A percentile compares a stretch with the other conserved stretches of the same genome.
Conservation (phyloP, 2,113 vertebrate species). For the Stercorarius parasiticus region DNA sequence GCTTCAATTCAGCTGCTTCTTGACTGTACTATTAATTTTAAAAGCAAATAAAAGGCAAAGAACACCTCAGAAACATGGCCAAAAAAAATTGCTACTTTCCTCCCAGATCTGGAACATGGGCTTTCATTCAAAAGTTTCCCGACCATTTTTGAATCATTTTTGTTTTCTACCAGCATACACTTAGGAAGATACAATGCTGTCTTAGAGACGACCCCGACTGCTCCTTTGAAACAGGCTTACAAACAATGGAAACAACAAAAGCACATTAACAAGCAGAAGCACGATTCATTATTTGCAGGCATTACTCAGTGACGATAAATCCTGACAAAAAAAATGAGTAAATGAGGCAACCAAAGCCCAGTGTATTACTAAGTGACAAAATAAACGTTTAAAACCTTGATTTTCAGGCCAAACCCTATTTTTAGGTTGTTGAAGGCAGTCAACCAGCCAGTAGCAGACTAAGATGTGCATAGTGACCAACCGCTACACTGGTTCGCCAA, state of each 20-base stretch:
- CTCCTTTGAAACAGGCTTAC: slow-evolving; percentile 1
- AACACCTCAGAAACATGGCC: not conserved
- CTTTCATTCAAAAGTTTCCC: not conserved
- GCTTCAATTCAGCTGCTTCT: not conserved
- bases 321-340: not conserved
- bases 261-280: slow-evolving; percentile 17
- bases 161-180: not conserved
- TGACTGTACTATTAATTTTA: not conserved
- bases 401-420: not conserved
- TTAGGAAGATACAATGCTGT: not conserved
- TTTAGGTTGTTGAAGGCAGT: not conserved
- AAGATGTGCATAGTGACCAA: not conserved
- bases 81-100: not conserved
- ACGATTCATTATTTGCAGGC: not conserved
- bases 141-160: not conserved
- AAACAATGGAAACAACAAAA: slow-evolving; percentile 25
- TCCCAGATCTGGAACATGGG: not conserved
- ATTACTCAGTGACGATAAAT: not conserved
- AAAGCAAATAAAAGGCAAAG: not conserved
- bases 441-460: not conserved
- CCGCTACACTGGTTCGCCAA: fast-evolving
- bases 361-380: not conserved
- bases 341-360: not conserved
- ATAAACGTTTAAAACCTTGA: slow-evolving; percentile 11
- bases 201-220: not conserved